These are phyloP conservation scores for Leptinotarsa juncta DNA, from an alignment of 2,888 invertebrate species.

Conservation along the genomic window DNA sequence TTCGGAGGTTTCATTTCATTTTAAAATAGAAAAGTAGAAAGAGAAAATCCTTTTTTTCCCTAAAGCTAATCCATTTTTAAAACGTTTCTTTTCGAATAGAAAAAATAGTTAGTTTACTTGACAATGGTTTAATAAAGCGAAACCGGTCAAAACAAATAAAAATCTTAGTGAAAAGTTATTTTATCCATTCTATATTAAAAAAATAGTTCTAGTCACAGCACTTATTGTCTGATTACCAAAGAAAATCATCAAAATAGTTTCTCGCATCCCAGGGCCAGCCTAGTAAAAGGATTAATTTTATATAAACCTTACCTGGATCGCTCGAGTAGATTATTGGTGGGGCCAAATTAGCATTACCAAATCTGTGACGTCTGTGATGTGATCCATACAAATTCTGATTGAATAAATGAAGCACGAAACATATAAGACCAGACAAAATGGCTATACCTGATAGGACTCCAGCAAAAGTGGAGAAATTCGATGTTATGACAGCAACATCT, in stretches of 20 bases:
- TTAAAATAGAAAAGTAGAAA: no score
- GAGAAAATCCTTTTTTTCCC: no score
- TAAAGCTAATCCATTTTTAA: no score
- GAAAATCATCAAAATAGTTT: slow-evolving; percentile 3
- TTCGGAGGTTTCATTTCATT: no score
- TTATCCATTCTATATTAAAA: no score
- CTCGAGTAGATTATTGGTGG: slow-evolving; percentile 88
- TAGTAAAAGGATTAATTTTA: background rate
- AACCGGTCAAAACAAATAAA: no score
- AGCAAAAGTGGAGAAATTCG: slow-evolving; percentile 87
- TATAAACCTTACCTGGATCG: slow-evolving; percentile 77
- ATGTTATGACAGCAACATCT: slow-evolving; percentile 83
- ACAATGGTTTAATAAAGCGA: no score
- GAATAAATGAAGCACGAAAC: slow-evolving; percentile 90
- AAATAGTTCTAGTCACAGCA: no score
- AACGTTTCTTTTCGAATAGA: no score
- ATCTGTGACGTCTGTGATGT: slow-evolving; percentile 72
- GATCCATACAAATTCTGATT: slow-evolving; percentile 72
- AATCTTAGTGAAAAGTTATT: no score
- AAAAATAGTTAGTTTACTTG: no score
- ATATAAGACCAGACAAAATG: slow-evolving; percentile 86
- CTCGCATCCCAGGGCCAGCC: background rate
- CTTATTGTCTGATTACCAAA: background rate
- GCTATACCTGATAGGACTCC: slow-evolving; percentile 89
- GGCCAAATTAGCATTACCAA: slow-evolving; percentile 85